A percentile compares a stretch with the other conserved stretches of the same genome.
Evolutionary conservation across 2,113 vertebrate genomes (phyloP).

Genomic region (Penelope pileata): DNA sequence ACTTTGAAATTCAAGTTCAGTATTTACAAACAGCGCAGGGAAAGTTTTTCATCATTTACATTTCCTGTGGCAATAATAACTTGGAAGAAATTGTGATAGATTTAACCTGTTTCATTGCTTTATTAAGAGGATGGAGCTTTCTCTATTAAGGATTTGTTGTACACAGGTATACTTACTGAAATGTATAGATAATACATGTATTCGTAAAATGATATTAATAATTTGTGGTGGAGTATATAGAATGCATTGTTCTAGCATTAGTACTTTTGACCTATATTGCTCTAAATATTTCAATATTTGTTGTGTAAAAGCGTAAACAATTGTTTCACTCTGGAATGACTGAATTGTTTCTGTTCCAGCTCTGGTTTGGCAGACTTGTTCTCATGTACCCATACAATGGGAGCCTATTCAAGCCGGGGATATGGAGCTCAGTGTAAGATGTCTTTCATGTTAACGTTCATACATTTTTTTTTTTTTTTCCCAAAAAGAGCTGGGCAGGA

Average conservation of each 20-base stretch:
- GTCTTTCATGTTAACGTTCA: neutral
- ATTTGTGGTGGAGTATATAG: conserved; percentile 24
- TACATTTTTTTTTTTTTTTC: neutral
- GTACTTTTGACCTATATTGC: neutral
- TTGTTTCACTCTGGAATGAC: neutral
- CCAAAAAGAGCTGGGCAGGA: neutral
- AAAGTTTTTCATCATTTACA: conserved; percentile 31
- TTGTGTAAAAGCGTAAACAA: neutral
- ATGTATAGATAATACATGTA: neutral
- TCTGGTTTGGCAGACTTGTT: neutral
- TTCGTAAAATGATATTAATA: conserved; percentile 36
- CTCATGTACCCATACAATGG: neutral
- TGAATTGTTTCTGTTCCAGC: neutral
- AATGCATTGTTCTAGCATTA: conserved; percentile 18
- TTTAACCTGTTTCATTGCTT: conserved; percentile 64
- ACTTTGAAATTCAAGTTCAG: conserved; percentile 16
- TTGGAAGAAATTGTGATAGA: conserved; percentile 43
- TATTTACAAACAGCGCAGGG: conserved; percentile 32
- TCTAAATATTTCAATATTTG: neutral
- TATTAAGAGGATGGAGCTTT: conserved; percentile 1
- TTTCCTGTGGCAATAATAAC: conserved; percentile 62
- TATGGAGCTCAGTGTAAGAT: neutral
- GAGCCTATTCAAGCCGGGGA: neutral
- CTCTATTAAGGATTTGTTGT: conserved; percentile 33
- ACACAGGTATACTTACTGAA: neutral